phyloP scores from a whole-genome alignment of 2,113 vertebrate species.

The Anolis carolinensis region DNA sequence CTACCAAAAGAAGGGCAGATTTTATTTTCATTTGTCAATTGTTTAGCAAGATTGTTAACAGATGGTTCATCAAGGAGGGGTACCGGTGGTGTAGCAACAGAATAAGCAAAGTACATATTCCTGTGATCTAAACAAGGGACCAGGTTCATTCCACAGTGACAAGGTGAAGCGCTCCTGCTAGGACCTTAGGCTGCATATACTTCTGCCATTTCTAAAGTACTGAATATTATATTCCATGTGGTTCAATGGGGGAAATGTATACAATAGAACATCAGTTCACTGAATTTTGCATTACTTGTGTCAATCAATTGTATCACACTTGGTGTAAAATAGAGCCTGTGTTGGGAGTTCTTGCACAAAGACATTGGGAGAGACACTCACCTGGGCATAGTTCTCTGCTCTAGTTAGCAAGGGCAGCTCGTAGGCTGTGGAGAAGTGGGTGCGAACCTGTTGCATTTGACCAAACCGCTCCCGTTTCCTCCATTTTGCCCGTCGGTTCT shows the following conservation, averaged over 20 bases:
- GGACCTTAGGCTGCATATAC: not conserved
- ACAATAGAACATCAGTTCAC: not conserved
- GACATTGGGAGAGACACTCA: constrained; percentile 49
- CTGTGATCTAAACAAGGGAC: too few relatives aligned
- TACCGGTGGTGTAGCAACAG: not conserved
- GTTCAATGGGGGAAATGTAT: not conserved
- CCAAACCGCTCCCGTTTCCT: constrained; percentile 96
- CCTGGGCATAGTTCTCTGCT: constrained; percentile 97
- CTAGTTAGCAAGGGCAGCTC: constrained; percentile 94
- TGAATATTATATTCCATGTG: not conserved
- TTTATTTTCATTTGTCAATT: constrained; percentile 29
- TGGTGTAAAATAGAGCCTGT: not conserved
- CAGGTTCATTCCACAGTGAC: too few relatives aligned
- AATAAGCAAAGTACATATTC: not conserved
- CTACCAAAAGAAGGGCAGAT: too few relatives aligned
- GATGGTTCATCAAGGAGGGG: not conserved
- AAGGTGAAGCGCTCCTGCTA: too few relatives aligned
- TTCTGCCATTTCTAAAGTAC: not conserved
- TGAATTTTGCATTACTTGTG: not conserved
- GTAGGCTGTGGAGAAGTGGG: constrained; percentile 94
- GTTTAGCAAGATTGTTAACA: constrained; percentile 32
- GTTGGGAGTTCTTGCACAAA: not conserved
- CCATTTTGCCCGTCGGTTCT: constrained; percentile 97
- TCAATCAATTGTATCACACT: not conserved
- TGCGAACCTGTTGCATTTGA: constrained; percentile 99